These are phyloP conservation scores for Cinclus mexicanus DNA, from an alignment of 2,113 vertebrate species.

Conservation along the genomic window DNA sequence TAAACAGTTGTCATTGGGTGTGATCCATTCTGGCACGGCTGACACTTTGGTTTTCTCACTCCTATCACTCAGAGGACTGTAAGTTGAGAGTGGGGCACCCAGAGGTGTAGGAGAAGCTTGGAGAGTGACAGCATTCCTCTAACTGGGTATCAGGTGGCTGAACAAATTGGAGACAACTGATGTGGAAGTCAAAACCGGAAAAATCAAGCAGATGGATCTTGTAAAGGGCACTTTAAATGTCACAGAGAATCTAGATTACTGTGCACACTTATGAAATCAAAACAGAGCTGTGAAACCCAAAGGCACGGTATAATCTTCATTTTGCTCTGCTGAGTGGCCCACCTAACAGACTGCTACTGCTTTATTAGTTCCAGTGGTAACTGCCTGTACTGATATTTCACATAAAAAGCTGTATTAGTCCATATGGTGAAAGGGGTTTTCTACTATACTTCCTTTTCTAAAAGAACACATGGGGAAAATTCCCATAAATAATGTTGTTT, in stretches of 20 bases:
- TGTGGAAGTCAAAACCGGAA: neutral
- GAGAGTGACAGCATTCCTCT: neutral
- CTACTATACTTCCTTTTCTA: neutral
- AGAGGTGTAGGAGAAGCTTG: neutral
- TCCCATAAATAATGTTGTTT: neutral
- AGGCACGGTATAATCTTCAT: neutral
- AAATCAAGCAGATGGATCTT: constrained; percentile 19
- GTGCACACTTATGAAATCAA: neutral
- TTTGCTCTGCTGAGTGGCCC: neutral
- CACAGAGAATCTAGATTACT: neutral
- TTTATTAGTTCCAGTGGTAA: constrained; percentile 4
- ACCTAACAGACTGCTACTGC: neutral
- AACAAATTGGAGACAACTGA: neutral
- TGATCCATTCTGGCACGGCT: neutral
- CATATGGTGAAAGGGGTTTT: neutral
- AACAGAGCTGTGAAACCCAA: neutral
- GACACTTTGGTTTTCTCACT: neutral
- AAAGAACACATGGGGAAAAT: neutral
- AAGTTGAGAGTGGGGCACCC: neutral
- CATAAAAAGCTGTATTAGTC: neutral
- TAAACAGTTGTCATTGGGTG: neutral
- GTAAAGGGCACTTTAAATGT: neutral
- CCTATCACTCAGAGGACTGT: neutral
- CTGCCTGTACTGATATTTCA: neutral
- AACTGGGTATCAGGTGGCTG: neutral